These are phyloP conservation scores for Aspidiotus rigidus DNA, from an alignment of 2,888 invertebrate species.

Conservation along the genomic window DNA sequence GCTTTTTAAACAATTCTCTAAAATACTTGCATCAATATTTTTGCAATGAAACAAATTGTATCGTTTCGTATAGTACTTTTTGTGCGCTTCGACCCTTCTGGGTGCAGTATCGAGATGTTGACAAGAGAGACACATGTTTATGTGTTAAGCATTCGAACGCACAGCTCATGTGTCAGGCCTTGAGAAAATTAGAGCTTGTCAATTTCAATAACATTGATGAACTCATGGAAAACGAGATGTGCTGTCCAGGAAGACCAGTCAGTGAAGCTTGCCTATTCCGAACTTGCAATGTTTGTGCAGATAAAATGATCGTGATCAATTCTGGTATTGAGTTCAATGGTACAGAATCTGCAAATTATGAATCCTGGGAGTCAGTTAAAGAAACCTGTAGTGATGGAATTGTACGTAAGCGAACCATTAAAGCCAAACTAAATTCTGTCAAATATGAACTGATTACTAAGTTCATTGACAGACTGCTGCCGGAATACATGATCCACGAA, in stretches of 20 bases:
- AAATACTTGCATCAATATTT: background rate
- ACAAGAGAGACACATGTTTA: background rate
- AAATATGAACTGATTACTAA: background rate
- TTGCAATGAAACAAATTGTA: background rate
- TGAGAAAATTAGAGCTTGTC: background rate
- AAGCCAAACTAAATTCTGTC: background rate
- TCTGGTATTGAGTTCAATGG: background rate
- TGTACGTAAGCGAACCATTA: background rate
- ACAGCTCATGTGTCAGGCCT: background rate
- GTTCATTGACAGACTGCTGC: background rate
- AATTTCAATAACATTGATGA: background rate
- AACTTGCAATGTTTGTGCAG: background rate
- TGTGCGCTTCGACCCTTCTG: background rate
- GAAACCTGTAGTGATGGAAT: background rate
- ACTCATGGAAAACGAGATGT: background rate
- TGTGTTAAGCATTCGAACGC: background rate
- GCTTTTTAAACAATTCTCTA: background rate
- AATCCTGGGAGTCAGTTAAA: slow-evolving; percentile 1
- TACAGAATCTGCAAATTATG: background rate
- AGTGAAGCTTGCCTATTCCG: background rate
- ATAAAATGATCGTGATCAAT: background rate
- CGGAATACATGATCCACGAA: background rate
- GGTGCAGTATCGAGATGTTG: background rate
- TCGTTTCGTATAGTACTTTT: background rate
- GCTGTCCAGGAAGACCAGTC: background rate